Percentiles rank a stretch among this genome's conserved stretches.
Evolutionary conservation across 1,140 invertebrate genomes (phyloP).

Genomic region (Protaetia brevitarsis): DNA sequence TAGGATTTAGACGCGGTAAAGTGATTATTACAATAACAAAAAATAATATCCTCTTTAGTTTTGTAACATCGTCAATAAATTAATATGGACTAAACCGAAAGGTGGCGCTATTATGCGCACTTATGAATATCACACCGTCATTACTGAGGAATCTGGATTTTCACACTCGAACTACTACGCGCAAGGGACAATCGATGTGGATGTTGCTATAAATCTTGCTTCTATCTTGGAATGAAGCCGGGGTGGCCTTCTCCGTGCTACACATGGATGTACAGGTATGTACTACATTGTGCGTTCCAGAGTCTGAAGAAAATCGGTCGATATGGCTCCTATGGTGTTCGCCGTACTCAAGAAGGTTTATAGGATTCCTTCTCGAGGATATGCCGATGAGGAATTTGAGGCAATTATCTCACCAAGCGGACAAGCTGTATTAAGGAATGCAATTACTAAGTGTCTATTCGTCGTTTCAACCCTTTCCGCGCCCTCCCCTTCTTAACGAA

Average conservation of each 20-base stretch:
- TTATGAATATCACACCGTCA: neutral
- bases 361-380: conserved; percentile 28
- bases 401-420: conserved; percentile 37
- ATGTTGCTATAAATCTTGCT: neutral
- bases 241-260: too few species aligned
- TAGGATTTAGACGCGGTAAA: too few species aligned
- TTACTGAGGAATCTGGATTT: neutral
- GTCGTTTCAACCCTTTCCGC: conserved; percentile 3
- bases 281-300: too few species aligned
- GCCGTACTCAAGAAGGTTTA: neutral
- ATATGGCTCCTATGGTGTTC: neutral
- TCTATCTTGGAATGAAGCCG: too few species aligned
- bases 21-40: too few species aligned
- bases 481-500: neutral
- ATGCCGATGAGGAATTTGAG: conserved; percentile 39
- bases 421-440: conserved; percentile 39
- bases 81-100: neutral
- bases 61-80: neutral
- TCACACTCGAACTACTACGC: neutral
- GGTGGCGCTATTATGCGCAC: too few species aligned
- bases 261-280: too few species aligned
- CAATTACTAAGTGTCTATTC: conserved; percentile 32
- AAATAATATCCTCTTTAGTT: too few species aligned
- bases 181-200: neutral
- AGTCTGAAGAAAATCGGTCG: neutral